These are phyloP conservation scores for Thaumetopoea pityocampa DNA, from an alignment of 1,140 invertebrate genomes.

Conservation along the genomic window DNA sequence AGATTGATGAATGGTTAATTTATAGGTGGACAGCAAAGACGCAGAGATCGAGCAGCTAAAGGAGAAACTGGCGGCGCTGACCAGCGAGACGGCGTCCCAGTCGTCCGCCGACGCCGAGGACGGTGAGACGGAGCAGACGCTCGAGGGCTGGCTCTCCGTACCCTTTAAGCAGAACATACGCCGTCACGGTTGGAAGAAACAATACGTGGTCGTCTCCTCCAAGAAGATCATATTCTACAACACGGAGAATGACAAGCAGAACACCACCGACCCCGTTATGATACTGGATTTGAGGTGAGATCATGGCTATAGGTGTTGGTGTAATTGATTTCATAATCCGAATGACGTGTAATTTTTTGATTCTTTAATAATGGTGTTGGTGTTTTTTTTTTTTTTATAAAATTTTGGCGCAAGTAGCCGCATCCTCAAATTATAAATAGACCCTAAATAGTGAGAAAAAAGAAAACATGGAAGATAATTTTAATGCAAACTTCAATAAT, in stretches of 20 bases:
- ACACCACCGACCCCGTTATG: slow-evolving; percentile 92
- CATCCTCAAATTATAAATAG: too few relatives aligned
- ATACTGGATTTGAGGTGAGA: slow-evolving; percentile 95
- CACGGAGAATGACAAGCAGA: slow-evolving; percentile 94
- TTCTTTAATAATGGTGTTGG: too few relatives aligned
- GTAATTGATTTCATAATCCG: slow-evolving; percentile 4
- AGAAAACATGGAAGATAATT: too few relatives aligned
- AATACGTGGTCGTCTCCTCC: slow-evolving; percentile 97
- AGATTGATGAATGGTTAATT: slow-evolving; percentile 14
- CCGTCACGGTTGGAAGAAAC: slow-evolving; percentile 96
- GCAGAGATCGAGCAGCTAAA: slow-evolving; percentile 95
- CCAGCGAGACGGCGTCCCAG: slow-evolving; percentile 92
- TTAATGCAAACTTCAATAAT: slow-evolving; percentile 13
- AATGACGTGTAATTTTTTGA: too few relatives aligned
- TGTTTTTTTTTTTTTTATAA: too few relatives aligned
- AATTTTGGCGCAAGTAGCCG: too few relatives aligned
- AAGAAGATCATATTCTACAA: slow-evolving; percentile 99
- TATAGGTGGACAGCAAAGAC: slow-evolving; percentile 90
- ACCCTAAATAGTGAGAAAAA: too few relatives aligned
- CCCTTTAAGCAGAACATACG: slow-evolving; percentile 97
- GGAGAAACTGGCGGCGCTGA: slow-evolving; percentile 85
- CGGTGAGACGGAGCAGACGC: slow-evolving; percentile 86
- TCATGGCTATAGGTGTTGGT: too few relatives aligned
- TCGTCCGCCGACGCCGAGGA: slow-evolving; percentile 93
- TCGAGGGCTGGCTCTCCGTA: slow-evolving; percentile 97